Evolutionary conservation across 2,888 invertebrate genomes (phyloP).

Genomic region (Synergus gifuensis): DNA sequence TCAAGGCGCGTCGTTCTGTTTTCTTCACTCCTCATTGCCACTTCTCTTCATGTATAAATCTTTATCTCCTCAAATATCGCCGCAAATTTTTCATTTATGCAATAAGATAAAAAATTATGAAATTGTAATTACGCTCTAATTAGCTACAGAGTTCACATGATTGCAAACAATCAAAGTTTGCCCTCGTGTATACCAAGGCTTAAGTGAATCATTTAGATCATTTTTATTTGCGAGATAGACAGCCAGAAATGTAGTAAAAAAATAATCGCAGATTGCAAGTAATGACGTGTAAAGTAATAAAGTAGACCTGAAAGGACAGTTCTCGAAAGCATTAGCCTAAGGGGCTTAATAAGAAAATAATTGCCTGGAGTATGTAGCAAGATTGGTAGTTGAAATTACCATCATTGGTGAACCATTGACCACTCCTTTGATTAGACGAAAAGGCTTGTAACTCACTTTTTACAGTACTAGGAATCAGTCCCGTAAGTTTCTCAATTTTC

Average conservation of each 20-base stretch:
- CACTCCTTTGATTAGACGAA: slow-evolving; percentile 2
- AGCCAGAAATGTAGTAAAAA: not conserved
- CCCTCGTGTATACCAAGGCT: not conserved
- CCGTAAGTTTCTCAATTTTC: not conserved
- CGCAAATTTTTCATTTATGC: slow-evolving; percentile 23
- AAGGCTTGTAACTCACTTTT: not conserved
- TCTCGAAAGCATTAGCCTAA: not conserved
- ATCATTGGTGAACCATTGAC: slow-evolving; percentile 4
- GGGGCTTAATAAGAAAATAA: slow-evolving; percentile 2
- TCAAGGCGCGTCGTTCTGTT: slow-evolving; percentile 45
- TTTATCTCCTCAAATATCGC: slow-evolving; percentile 10
- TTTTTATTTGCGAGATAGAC: not conserved
- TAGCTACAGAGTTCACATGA: not conserved
- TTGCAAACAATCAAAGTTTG: not conserved
- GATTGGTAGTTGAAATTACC: not conserved
- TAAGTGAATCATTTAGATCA: not conserved
- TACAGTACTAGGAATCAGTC: not conserved
- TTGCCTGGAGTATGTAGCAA: not conserved
- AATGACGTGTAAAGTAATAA: not conserved
- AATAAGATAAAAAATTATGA: slow-evolving; percentile 19
- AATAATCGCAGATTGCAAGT: not conserved
- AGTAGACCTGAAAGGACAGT: not conserved
- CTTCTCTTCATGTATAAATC: not conserved
- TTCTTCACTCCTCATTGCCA: slow-evolving; percentile 32
- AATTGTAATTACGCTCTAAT: slow-evolving; percentile 21